Evolutionary conservation across 2,888 invertebrate species (phyloP), one percentile per base, ranked within the genome.

Genomic region (Tinea pellionella): DNA sequence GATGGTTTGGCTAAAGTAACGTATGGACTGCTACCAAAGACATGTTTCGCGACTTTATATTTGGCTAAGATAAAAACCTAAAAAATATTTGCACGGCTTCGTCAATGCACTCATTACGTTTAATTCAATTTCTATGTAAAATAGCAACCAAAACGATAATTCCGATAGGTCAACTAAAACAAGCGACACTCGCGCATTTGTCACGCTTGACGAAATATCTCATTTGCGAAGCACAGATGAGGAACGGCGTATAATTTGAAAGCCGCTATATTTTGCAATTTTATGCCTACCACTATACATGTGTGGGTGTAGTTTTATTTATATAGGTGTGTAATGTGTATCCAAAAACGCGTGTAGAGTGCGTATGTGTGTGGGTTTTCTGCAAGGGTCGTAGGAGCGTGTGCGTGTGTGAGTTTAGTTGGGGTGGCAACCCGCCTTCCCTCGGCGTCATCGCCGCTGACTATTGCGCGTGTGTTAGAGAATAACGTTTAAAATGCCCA

Each of bases 401-500:
- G 63, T 66, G 81, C 81, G 79, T 75, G 79, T 57, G 63, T 62
- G 77, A 75, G 67, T 62, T 71, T 82, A 79, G 82, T 78, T 67
- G 70, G 72, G 75, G 72, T 75, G 78, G 75, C 68, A 65, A 72
- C 64, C 61, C 74, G 79, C 69, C 78, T 81, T 57, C 80, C 78
- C 80, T 69, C 62, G 72, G 74, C 81, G 79, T 84, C 85, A 84
- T 84, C 78, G 74, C 66, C 51, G 70, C 74, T 83, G 83, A 84
- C 83, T 80, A 74, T 77, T 80, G 80, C 81, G 78, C 76, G 71
- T 82, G 81, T 85, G 84, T 85, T 85, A 84, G 77, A 76, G 83
- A 73, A 75, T 72, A 80, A 82, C 84, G 82, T 84, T 84, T 85
- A 79, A 85, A 85, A 85, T 84, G 74, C 81, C 78, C 81, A 70